phyloP scores from a whole-genome alignment of 2,888 invertebrate genomes.

The Cosmorhoe ocellata region DNA sequence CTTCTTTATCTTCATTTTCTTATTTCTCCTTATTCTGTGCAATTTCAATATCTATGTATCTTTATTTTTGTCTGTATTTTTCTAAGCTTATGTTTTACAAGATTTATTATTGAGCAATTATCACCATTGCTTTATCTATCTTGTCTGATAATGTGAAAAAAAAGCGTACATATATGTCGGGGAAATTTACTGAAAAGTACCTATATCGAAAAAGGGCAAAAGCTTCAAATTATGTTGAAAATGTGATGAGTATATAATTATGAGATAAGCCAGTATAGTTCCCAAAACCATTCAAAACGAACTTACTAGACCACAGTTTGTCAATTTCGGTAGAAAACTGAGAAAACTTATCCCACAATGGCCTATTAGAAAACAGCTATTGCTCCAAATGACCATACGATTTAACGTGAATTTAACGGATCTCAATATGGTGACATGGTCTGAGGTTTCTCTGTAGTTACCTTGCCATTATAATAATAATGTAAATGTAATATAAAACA shows the following conservation, averaged over 20 bases:
- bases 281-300: too few relatives aligned
- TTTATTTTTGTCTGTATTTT: background rate
- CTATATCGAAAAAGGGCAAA: too few relatives aligned
- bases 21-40: background rate
- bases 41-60: background rate
- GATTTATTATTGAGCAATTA: background rate
- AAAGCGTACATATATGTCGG: too few relatives aligned
- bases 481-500: slow-evolving; percentile 14
- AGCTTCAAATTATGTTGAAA: too few relatives aligned
- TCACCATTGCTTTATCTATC: too few relatives aligned
- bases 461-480: slow-evolving; percentile 15
- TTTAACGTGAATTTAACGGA: slow-evolving; percentile 36
- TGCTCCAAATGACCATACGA: slow-evolving; percentile 25
- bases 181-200: too few relatives aligned
- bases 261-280: too few relatives aligned
- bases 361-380: slow-evolving; percentile 29
- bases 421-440: slow-evolving; percentile 25
- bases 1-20: slow-evolving; percentile 1
- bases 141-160: too few relatives aligned
- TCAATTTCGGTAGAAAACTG: background rate
- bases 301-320: too few relatives aligned
- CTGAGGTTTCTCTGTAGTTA: slow-evolving; percentile 33
- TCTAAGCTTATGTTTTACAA: background rate
- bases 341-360: slow-evolving; percentile 8
- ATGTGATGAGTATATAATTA: too few relatives aligned